phyloP scores from a whole-genome alignment of 2,888 invertebrate species.

The Drosophila meridiana region DNA sequence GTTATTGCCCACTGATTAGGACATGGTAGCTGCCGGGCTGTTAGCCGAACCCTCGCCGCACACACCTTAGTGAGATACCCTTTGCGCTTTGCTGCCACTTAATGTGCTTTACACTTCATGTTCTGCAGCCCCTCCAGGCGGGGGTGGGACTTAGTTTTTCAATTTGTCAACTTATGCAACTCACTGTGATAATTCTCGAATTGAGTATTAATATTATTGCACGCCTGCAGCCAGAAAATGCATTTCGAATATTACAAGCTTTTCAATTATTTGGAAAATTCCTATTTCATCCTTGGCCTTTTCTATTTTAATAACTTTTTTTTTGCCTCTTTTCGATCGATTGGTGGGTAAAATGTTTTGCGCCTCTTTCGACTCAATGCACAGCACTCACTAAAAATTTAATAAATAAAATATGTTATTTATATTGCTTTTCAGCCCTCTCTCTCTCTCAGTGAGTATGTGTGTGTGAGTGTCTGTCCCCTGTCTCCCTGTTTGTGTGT shows the following conservation, averaged over 20 bases:
- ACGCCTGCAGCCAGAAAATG: slow-evolving; percentile 65
- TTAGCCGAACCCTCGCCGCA: slow-evolving; percentile 64
- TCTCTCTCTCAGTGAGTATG: slow-evolving; percentile 2
- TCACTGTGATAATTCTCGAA: slow-evolving; percentile 45
- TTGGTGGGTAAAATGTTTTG: slow-evolving; percentile 55
- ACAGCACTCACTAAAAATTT: slow-evolving; percentile 76
- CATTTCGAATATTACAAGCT: slow-evolving; percentile 64
- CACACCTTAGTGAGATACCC: slow-evolving; percentile 11
- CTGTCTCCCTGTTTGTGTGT: slow-evolving; percentile 40
- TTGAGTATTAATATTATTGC: slow-evolving; percentile 28
- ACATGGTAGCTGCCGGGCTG: slow-evolving; percentile 55
- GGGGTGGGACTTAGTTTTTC: slow-evolving; percentile 52
- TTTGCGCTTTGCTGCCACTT: slow-evolving; percentile 37
- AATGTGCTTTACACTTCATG: slow-evolving; percentile 73
- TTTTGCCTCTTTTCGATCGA: slow-evolving; percentile 15
- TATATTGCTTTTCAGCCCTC: slow-evolving; percentile 73
- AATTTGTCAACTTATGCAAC: slow-evolving; percentile 73
- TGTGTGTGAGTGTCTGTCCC: slow-evolving; percentile 4
- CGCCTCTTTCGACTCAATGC: slow-evolving; percentile 69
- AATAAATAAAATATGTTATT: slow-evolving; percentile 79
- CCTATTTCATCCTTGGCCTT: neutral
- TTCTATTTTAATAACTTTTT: slow-evolving; percentile 22
- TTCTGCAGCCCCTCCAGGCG: slow-evolving; percentile 9
- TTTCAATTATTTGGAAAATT: slow-evolving; percentile 14
- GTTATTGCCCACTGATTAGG: slow-evolving; percentile 81